Base-by-base conservation (phyloP, 2,888 invertebrate species). In the Cyclophora albipunctata region DNA sequence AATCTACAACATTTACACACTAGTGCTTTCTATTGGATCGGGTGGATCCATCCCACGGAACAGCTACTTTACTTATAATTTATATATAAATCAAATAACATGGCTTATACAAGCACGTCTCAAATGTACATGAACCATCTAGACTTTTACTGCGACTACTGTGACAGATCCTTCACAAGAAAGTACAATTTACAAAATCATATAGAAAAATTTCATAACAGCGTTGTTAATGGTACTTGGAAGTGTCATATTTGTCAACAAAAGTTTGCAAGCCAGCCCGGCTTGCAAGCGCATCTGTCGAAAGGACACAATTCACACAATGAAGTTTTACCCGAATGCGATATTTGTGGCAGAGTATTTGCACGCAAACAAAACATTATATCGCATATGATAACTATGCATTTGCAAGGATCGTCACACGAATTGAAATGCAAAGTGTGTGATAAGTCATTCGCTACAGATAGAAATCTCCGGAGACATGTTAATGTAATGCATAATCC, bases 101-200 rank as follows among this genome's bases (percentile, higher is more conserved):
- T 20, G 20, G 20, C 20, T 20, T 20, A 20, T 20, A 20, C 20
- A 20, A 20, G 20, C 20, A 20, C 20, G 20, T 20, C 20, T 20
- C 20, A 20, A 20, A 71, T 73, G 71, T 71, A 62, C 49, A 56
- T 58, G 34, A 67, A 58, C 34, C 50, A 54, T 0, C 52, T 68
- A 20, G 73, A 78, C 46, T 83, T 63, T 34, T 71, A 78, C 0
- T 84, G 84, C 20, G 83, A 84, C 49, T 80, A 83, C 49, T 86
- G 85, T 52, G 69, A 68, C 7, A 68, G 83, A 0, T 62, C 73
- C 0, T 86, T 85, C 43, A 81, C 81, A 1, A 69, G 85, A 3
- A 85, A 85, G 57, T 77, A 82, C 46, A 85, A 86, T 45, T 56
- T 86, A 0, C 78, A 73, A 46, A 79, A 73, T 0, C 85, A 85